Base-by-base conservation (phyloP, 1,140 invertebrate genomes). In the Pseudomyrmex sp. region DNA sequence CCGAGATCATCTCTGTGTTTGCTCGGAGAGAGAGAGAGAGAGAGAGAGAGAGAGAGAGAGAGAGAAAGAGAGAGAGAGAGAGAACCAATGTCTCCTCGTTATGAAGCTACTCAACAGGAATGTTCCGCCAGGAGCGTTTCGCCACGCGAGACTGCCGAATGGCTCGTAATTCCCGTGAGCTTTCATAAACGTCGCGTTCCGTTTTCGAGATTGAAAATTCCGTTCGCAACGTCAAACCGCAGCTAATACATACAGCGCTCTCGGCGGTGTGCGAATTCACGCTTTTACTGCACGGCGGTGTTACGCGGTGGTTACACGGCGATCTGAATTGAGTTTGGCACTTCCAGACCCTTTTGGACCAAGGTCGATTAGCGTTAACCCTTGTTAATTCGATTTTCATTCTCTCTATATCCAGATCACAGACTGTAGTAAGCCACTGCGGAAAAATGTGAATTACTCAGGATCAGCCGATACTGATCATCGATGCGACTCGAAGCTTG, bases 101-200 rank as follows among this genome's bases (percentile, higher is more conserved):
- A 80, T 4, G 66, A 13, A 50, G 50, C 23, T 54, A 10, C 66
- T 70, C 65, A 48, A 80, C 46, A 54, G 20, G 62, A 48, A 77
- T 66, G 48, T 61, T 12, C 54, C 18, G 26, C n/a, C 35, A 12
- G 54, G 2, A 18, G 20, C 54, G 72, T 26, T 50, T 61, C 62
- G 26, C 35, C 35, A 10, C 75, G 26, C 35, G 18, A 10, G 18
- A n/a, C 20, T 58, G n/a, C 12, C 76, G 23, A 80, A 70, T 72
- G 76, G 54, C 66, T 80, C 66, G 66, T 80, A 72, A 80, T 72
- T 72, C 59, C 66, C 58, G 66, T 1, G 52, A 50, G 76, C 76
- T 70, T 80, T 80, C 66, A 70, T 80, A 80, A 80, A 80, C 35
- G 76, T 80, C 76, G 66, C 76, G 54, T 80, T n/a, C 66, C 76